phyloP scores from a whole-genome alignment of 2,113 vertebrate genomes.

The Lagopus muta region DNA sequence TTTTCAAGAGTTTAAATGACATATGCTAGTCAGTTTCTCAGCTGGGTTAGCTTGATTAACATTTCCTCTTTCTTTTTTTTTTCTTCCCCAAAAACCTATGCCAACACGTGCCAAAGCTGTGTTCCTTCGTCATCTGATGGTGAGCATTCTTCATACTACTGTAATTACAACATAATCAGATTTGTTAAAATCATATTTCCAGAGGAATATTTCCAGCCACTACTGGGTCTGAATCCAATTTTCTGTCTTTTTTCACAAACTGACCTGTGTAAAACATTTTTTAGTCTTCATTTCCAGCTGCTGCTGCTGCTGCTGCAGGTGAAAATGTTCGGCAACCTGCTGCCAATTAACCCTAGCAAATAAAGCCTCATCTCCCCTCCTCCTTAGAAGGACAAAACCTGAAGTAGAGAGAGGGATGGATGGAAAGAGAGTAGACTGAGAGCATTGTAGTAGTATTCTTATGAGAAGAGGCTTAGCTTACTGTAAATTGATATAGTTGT shows the following conservation, averaged over 20 bases:
- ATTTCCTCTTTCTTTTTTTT: neutral
- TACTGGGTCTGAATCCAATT: neutral
- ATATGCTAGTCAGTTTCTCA: neutral
- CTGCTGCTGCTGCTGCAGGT: neutral
- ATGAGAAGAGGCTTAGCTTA: neutral
- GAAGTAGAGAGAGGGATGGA: neutral
- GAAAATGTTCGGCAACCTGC: neutral
- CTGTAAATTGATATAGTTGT: neutral
- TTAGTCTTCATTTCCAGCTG: neutral
- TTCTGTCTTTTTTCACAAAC: neutral
- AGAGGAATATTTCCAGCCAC: neutral
- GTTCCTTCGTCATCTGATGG: neutral
- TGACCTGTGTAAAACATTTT: too few species aligned
- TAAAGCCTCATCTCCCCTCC: neutral
- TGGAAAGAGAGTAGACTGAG: neutral
- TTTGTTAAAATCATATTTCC: neutral
- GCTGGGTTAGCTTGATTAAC: neutral
- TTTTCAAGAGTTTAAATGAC: neutral
- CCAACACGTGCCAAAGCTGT: neutral
- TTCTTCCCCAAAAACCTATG: neutral
- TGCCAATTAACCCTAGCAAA: neutral
- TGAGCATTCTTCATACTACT: neutral
- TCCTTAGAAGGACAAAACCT: neutral
- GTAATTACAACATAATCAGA: neutral
- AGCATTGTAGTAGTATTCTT: fast-evolving